Evolutionary conservation across 2,888 invertebrate species (phyloP).

Genomic region (Drosophila diplacantha): DNA sequence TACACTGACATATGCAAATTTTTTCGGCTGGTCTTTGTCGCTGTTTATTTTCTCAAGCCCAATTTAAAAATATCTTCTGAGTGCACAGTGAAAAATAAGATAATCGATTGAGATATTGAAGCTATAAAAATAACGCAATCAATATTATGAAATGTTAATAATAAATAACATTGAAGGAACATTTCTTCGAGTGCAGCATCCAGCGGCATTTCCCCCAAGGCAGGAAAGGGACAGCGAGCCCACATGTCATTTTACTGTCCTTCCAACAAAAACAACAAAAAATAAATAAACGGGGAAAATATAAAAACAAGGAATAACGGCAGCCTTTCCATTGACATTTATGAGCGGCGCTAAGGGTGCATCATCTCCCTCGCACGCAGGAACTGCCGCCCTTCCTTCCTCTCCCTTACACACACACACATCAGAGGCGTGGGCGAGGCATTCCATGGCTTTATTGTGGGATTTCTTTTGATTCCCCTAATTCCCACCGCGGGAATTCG

Average conservation of each 20-base stretch:
- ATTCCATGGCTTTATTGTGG: slow-evolving; percentile 45
- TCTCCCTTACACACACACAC: background rate
- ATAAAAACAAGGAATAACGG: slow-evolving; percentile 29
- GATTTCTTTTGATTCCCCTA: slow-evolving; percentile 46
- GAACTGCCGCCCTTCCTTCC: slow-evolving; percentile 1
- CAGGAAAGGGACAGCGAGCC: background rate
- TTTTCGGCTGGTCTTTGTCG: slow-evolving; percentile 10
- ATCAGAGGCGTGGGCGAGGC: slow-evolving; percentile 30
- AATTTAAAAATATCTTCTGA: slow-evolving; percentile 30
- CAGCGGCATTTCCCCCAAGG: slow-evolving; percentile 15
- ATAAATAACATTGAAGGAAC: background rate
- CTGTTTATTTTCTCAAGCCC: slow-evolving; percentile 11
- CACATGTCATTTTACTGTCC: slow-evolving; percentile 30
- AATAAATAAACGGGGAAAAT: slow-evolving; percentile 20
- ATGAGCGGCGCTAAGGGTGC: slow-evolving; percentile 70
- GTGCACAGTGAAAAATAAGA: slow-evolving; percentile 6
- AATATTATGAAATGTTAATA: background rate
- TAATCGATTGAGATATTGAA: background rate
- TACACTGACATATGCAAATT: slow-evolving; percentile 36
- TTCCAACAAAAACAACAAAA: slow-evolving; percentile 11
- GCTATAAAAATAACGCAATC: background rate
- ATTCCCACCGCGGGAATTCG: slow-evolving; percentile 59
- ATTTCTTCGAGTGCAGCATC: slow-evolving; percentile 16
- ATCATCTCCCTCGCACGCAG: slow-evolving; percentile 25
- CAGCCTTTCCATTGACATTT: slow-evolving; percentile 63